Evolutionary conservation across 2,113 vertebrate genomes (phyloP).

Genomic region (Crotalus horridus): DNA sequence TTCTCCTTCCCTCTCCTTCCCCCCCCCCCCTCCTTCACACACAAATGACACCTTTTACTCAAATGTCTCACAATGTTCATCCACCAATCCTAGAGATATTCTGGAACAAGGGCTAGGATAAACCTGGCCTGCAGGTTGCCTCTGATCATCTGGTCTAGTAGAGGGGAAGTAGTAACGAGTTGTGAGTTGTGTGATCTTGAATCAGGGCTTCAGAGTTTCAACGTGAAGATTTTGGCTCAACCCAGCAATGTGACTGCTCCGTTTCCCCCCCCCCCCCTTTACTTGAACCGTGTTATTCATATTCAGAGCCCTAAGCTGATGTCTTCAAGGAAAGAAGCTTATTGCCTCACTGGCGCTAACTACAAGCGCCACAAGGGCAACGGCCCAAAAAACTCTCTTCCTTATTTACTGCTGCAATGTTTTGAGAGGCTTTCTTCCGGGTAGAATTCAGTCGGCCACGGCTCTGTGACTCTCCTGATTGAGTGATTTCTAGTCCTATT

Average conservation of each 20-base stretch:
- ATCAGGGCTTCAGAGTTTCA: neutral
- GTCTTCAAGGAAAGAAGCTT: neutral
- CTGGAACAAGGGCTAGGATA: neutral
- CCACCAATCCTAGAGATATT: neutral
- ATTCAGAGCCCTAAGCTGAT: neutral
- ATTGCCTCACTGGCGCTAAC: neutral
- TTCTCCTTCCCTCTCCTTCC: neutral
- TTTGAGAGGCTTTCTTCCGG: neutral
- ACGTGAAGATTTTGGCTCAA: neutral
- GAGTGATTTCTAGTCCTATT: neutral
- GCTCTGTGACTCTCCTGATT: neutral
- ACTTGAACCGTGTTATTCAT: neutral
- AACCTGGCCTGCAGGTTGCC: neutral
- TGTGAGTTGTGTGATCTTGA: neutral
- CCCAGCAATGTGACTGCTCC: neutral
- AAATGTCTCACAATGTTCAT: neutral
- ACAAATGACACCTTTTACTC: neutral
- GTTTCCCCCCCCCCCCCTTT: neutral
- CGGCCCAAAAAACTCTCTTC: neutral
- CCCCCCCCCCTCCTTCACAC: too few relatives aligned
- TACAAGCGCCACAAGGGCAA: neutral
- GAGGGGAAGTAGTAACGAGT: neutral
- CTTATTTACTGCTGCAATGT: neutral
- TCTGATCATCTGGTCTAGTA: neutral
- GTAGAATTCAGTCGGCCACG: neutral